phyloP scores from a whole-genome alignment of 2,113 vertebrate species.

The Cacatua alba region DNA sequence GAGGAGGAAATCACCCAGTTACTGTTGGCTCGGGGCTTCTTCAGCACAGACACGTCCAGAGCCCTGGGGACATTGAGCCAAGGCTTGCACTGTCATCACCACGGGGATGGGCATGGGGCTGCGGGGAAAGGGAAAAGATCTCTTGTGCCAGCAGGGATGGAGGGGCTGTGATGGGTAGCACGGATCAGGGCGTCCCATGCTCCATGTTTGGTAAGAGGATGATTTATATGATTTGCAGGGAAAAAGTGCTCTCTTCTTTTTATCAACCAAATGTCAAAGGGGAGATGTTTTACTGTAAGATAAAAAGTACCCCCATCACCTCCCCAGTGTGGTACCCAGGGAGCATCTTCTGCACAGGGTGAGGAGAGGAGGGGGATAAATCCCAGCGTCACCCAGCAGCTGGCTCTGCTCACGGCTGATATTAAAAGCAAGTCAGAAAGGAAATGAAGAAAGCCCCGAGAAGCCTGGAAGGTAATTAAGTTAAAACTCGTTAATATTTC shows the following conservation, averaged over 20 bases:
- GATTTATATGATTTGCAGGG: background rate
- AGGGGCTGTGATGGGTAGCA: background rate
- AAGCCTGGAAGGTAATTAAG: constrained; percentile 60
- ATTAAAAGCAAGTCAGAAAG: background rate
- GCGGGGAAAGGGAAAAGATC: fast-evolving
- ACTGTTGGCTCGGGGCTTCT: background rate
- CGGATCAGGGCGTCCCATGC: fast-evolving
- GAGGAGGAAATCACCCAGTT: background rate
- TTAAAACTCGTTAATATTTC: constrained; percentile 56
- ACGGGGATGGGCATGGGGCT: background rate
- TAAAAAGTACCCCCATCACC: fast-evolving
- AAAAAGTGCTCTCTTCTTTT: fast-evolving
- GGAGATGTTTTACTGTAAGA: background rate
- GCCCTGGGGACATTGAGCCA: background rate
- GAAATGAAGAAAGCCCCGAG: constrained; percentile 17
- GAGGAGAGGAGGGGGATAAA: background rate
- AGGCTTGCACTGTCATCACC: background rate
- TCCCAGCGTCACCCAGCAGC: background rate
- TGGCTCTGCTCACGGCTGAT: background rate
- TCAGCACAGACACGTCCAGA: background rate
- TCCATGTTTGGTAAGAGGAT: background rate
- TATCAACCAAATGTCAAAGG: background rate
- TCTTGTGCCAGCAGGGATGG: background rate
- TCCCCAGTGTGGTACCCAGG: fast-evolving
- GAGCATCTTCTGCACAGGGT: background rate